phyloP scores from a whole-genome alignment of 35 echinoderm and acorn worm genomes.

The Heliocidaris erythrogramma region DNA sequence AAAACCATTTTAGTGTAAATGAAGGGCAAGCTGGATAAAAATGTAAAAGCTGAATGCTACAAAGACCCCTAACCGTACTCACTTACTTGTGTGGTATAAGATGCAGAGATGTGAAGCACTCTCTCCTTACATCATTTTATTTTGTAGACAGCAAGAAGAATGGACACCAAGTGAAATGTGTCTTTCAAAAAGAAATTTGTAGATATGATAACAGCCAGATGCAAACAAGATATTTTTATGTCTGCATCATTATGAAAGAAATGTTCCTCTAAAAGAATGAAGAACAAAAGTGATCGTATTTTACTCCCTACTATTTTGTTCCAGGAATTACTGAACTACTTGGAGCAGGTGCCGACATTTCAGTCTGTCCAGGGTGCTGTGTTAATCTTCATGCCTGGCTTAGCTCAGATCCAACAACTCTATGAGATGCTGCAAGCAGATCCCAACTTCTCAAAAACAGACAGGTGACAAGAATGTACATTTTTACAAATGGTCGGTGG shows the following conservation, averaged over 20 bases:
- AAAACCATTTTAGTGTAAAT: too few species aligned
- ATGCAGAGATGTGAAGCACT: too few species aligned
- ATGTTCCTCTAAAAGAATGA: background rate
- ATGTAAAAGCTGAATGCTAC: too few species aligned
- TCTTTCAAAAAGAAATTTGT: too few species aligned
- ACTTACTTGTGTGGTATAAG: too few species aligned
- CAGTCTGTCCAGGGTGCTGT: slow-evolving; percentile 78
- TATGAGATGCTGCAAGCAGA: slow-evolving; percentile 86
- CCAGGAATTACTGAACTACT: slow-evolving; percentile 77
- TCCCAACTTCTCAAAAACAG: slow-evolving; percentile 72
- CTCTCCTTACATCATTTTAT: too few species aligned
- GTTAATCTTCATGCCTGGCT: slow-evolving; percentile 87
- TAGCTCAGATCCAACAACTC: slow-evolving; percentile 87
- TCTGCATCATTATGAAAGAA: background rate
- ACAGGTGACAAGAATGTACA: slow-evolving; percentile 51
- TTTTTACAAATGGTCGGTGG: too few species aligned
- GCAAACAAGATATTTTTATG: background rate
- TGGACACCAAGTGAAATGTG: too few species aligned
- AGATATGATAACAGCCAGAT: too few species aligned
- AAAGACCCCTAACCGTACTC: too few species aligned
- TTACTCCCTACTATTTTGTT: background rate
- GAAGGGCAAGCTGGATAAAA: too few species aligned
- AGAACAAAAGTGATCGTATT: background rate
- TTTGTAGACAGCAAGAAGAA: too few species aligned
- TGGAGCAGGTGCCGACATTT: slow-evolving; percentile 70